phyloP scores from a whole-genome alignment of 2,888 invertebrate species.

The Sturmia bella region DNA sequence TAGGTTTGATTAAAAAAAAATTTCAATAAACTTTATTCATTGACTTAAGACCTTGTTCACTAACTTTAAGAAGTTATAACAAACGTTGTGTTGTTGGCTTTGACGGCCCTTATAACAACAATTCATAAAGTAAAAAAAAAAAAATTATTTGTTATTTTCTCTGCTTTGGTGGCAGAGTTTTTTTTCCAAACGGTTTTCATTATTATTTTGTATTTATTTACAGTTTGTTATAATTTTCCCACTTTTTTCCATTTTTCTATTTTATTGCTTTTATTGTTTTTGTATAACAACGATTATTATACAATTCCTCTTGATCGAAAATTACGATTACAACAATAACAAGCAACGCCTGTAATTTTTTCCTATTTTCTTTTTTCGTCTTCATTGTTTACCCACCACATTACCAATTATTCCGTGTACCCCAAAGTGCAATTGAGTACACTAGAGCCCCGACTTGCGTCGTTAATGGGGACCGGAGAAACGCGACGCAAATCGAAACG shows the following conservation, averaged over 20 bases:
- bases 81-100: constrained; percentile 4
- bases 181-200: constrained; percentile 58
- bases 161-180: constrained; percentile 57
- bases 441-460: no score
- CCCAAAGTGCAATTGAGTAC: constrained; percentile 52
- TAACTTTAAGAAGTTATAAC: no score
- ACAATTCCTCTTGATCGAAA: constrained; percentile 73
- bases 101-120: constrained; percentile 28
- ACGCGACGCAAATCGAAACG: no score
- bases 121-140: constrained; percentile 46
- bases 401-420: constrained; percentile 20
- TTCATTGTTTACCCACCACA: constrained; percentile 17
- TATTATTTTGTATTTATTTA: constrained; percentile 57
- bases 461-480: no score
- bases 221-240: constrained; percentile 59
- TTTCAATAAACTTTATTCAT: no score
- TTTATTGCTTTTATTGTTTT: constrained; percentile 32
- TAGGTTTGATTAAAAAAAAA: no score
- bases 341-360: constrained; percentile 57
- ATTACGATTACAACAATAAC: constrained; percentile 72
- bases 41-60: no score
- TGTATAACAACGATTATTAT: constrained; percentile 71
- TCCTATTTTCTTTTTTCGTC: constrained; percentile 21
- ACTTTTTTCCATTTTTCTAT: constrained; percentile 34
- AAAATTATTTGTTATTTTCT: constrained; percentile 9